Conservation (phyloP, 2,113 vertebrate species). For the Ciconia boyciana region DNA sequence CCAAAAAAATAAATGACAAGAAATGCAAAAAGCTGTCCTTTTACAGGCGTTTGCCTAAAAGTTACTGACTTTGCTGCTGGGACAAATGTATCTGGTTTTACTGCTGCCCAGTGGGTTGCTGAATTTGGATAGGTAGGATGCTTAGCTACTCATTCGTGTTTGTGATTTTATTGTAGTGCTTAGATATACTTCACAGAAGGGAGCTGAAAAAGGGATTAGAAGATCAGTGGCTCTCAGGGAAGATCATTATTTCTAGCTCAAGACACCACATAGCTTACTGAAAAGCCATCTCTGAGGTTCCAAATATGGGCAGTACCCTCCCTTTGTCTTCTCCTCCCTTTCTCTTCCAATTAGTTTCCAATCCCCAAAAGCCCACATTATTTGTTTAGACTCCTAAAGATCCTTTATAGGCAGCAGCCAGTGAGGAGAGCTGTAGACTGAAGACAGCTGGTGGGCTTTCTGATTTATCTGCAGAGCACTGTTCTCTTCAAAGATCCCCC, state of each 20-base stretch:
- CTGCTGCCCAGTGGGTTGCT: background rate
- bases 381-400: background rate
- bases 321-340: background rate
- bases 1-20: background rate
- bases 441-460: background rate
- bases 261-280: background rate
- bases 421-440: background rate
- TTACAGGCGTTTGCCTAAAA: background rate
- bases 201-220: constrained; percentile 22
- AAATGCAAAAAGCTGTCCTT: background rate
- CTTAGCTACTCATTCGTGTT: background rate
- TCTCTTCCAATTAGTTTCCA: constrained; percentile 30
- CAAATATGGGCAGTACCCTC: background rate
- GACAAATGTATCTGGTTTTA: background rate
- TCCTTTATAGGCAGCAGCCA: background rate
- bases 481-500: background rate
- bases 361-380: background rate
- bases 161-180: background rate
- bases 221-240: constrained; percentile 13
- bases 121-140: background rate
- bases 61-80: background rate
- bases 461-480: background rate
- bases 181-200: background rate
- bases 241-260: constrained; percentile 43
- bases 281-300: background rate